Base-by-base conservation (phyloP, 1,140 invertebrate genomes). In the Halyomorpha halys region DNA sequence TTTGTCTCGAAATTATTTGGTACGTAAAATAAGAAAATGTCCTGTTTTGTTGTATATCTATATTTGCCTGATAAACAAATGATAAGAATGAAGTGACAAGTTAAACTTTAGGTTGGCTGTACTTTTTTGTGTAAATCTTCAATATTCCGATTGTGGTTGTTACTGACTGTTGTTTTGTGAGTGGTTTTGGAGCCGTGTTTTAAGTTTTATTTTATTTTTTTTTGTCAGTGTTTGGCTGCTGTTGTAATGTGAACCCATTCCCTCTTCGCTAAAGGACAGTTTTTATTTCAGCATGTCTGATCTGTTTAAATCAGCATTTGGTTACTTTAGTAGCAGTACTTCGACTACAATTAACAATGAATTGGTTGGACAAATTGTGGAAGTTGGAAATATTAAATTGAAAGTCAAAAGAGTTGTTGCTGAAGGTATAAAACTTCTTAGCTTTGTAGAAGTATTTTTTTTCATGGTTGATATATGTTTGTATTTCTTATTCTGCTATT, bases 381-480 rank as follows among this genome's bases (percentile, higher is more conserved):
- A 96, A 78, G 83, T 97, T 69, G 90, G 86, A 68, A 87, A 86
- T 74, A 86, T 91, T 72, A 94, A 91, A 79, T 78, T 96, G 64
- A 81, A 88, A 74, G 88, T 95, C 56, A 92, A 87, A 76, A 86
- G 84, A 78, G 85, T 95, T 70, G 90, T 96, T 69, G 93, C 92
- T 59, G 93, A 96, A 89, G 93, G 94, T 95, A 78, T 76, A 78
- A 45, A 1, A 9, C 8, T 25, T 54, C 15, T 27, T 14, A 47
- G 16, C 18, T 16, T 15, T 25, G 16, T 63, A 21, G 14, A 18
- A 53, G 27, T 63, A 59, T 9, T 14, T 14, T 54, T 39, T 14
- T 39, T 30, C 60, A 2, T 14, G 5, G n/a, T 6, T 23, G 15
- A 18, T 3, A 13, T 44, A 39, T 30, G 18, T 54, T 53, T 64